phyloP scores from a whole-genome alignment of 2,888 invertebrate species.

The Acanthococcus lagerstroemiae region DNA sequence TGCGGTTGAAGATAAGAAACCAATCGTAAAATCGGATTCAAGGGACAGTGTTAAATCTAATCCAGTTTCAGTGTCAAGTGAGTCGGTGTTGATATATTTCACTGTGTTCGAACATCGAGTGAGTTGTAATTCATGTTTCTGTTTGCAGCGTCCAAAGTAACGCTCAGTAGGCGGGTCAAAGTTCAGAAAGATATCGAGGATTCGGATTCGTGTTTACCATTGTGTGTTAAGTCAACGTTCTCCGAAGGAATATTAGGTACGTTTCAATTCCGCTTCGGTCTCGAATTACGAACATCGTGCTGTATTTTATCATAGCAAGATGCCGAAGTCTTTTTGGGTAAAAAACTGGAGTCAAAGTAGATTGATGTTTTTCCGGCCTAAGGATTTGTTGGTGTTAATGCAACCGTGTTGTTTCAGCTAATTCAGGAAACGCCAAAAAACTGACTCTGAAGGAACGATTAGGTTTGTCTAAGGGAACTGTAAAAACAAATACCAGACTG shows the following conservation, averaged over 20 bases:
- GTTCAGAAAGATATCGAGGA: background rate
- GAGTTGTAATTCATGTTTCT: too few relatives aligned
- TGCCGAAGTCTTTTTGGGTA: too few relatives aligned
- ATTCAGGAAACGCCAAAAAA: constrained; percentile 7
- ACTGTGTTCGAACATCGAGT: too few relatives aligned
- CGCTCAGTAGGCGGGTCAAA: constrained; percentile 6
- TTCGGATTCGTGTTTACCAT: background rate
- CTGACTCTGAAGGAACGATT: constrained; percentile 19
- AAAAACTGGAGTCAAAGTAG: background rate
- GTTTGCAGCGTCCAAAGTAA: background rate
- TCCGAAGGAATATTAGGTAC: constrained; percentile 19
- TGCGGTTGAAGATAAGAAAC: constrained; percentile 17
- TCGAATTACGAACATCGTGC: too few relatives aligned
- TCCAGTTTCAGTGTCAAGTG: background rate
- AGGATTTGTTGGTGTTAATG: too few relatives aligned
- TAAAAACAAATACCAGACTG: background rate
- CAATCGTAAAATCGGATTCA: constrained; percentile 4
- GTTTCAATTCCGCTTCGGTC: too few relatives aligned
- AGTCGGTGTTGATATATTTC: background rate
- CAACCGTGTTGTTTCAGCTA: background rate
- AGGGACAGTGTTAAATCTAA: background rate
- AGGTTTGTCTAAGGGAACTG: background rate
- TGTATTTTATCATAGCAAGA: too few relatives aligned
- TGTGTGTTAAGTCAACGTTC: constrained; percentile 13
- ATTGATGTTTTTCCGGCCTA: background rate